These are phyloP conservation scores for Drosophila teissieri DNA, from an alignment of 1,140 invertebrate genomes.

Conservation along the genomic window DNA sequence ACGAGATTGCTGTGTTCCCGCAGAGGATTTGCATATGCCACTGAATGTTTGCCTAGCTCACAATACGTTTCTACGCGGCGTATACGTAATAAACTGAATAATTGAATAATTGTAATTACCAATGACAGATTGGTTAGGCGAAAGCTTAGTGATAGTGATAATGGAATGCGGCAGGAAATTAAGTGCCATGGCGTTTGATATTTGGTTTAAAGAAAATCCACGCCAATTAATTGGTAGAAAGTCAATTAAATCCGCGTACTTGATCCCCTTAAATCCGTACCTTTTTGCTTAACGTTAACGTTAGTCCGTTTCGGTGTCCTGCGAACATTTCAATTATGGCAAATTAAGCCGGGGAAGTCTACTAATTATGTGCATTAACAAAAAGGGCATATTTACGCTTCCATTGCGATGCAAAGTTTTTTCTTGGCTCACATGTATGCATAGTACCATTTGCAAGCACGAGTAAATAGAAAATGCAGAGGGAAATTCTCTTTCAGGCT, in stretches of 20 bases:
- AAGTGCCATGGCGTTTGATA: not conserved
- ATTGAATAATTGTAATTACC: slow-evolving; percentile 26
- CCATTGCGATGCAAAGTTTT: slow-evolving; percentile 8
- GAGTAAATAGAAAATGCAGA: slow-evolving; percentile 39
- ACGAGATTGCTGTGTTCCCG: slow-evolving; percentile 29
- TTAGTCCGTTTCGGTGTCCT: not conserved
- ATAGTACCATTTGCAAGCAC: slow-evolving; percentile 32
- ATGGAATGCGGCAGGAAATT: slow-evolving; percentile 15
- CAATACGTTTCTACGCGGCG: slow-evolving; percentile 30
- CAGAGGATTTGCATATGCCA: slow-evolving; percentile 49
- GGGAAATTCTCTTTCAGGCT: not conserved
- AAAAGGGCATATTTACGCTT: slow-evolving; percentile 35
- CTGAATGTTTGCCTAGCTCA: slow-evolving; percentile 24
- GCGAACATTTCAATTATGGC: slow-evolving; percentile 26
- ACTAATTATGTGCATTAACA: slow-evolving; percentile 56
- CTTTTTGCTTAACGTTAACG: not conserved
- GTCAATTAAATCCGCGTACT: slow-evolving; percentile 1
- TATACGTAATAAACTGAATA: slow-evolving; percentile 41
- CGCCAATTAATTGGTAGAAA: slow-evolving; percentile 12
- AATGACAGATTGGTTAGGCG: slow-evolving; percentile 33
- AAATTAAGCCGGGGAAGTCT: slow-evolving; percentile 37
- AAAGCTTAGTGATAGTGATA: not conserved
- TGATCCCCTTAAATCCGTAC: not conserved
- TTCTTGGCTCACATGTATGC: slow-evolving; percentile 23
- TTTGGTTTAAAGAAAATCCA: slow-evolving; percentile 3